Percentiles rank a stretch among this genome's conserved stretches.
Evolutionary conservation across 1,140 invertebrate genomes (phyloP).

Genomic region (Mactra quadrangularis): DNA sequence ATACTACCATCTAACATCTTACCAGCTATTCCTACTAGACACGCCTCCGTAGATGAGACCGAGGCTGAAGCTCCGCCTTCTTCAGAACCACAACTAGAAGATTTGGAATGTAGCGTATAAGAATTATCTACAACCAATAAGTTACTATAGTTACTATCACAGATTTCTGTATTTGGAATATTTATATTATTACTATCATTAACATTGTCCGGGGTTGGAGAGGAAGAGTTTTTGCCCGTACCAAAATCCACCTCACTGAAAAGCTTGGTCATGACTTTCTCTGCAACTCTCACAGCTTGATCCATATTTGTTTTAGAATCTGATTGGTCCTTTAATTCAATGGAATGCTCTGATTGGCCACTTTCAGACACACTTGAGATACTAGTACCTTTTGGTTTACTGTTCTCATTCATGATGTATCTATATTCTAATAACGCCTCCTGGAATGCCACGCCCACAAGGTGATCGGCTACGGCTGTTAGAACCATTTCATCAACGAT

Average conservation of each 20-base stretch:
- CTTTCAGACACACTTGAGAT: constrained; percentile 45
- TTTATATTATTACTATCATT: constrained; percentile 24
- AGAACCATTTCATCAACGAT: constrained; percentile 36
- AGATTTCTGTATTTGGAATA: constrained; percentile 14
- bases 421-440: constrained; percentile 54
- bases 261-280: constrained; percentile 22
- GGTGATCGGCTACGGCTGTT: constrained; percentile 31
- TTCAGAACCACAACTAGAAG: constrained; percentile 1
- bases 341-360: constrained; percentile 62
- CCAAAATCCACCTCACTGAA: constrained; percentile 28
- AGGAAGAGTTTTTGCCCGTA: neutral
- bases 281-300: constrained; percentile 8
- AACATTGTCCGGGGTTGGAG: neutral
- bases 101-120: constrained; percentile 46
- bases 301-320: constrained; percentile 11
- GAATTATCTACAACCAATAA: constrained; percentile 33
- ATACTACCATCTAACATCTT: constrained; percentile 29
- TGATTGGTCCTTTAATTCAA: constrained; percentile 50
- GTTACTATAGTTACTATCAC: constrained; percentile 44
- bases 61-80: neutral
- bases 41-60: neutral
- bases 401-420: constrained; percentile 5
- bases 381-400: neutral
- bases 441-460: constrained; percentile 49
- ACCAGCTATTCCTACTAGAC: constrained; percentile 49